A percentile compares a stretch with the other conserved stretches of the same genome.
Evolutionary conservation across 2,113 vertebrate species (phyloP).

Genomic region (Sturnus vulgaris): DNA sequence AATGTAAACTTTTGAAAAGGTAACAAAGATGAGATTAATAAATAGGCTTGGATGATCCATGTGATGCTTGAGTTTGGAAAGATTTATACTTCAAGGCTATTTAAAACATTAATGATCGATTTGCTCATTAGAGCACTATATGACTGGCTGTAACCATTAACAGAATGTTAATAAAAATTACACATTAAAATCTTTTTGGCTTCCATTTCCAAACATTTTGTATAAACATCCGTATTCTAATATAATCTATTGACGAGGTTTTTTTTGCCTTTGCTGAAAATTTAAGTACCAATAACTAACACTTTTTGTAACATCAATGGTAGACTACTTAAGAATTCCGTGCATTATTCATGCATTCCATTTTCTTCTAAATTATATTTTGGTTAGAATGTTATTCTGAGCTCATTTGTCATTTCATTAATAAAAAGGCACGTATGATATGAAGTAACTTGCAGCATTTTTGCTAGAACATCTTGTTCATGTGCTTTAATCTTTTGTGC

Average conservation of each 20-base stretch:
- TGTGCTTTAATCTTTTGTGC: neutral
- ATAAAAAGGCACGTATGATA: neutral
- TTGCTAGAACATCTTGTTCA: neutral
- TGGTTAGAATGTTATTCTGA: conserved; percentile 7
- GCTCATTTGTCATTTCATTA: neutral
- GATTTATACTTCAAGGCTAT: neutral
- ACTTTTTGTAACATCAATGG: neutral
- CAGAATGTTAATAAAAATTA: neutral
- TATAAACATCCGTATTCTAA: neutral
- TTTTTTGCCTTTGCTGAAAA: neutral
- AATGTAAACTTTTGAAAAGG: neutral
- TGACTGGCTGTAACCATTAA: neutral
- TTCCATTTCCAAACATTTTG: neutral
- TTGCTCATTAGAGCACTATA: neutral
- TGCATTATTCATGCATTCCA: conserved; percentile 10
- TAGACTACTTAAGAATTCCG: neutral
- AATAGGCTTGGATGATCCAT: neutral
- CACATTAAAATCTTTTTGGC: neutral
- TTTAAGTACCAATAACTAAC: neutral
- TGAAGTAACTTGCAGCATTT: neutral
- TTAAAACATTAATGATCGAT: neutral
- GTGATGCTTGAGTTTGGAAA: neutral
- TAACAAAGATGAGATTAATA: neutral
- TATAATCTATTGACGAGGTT: neutral
- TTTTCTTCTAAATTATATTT: conserved; percentile 24